Conservation (phyloP, 2,888 invertebrate species). For the Mesorhabditis belari region DNA sequence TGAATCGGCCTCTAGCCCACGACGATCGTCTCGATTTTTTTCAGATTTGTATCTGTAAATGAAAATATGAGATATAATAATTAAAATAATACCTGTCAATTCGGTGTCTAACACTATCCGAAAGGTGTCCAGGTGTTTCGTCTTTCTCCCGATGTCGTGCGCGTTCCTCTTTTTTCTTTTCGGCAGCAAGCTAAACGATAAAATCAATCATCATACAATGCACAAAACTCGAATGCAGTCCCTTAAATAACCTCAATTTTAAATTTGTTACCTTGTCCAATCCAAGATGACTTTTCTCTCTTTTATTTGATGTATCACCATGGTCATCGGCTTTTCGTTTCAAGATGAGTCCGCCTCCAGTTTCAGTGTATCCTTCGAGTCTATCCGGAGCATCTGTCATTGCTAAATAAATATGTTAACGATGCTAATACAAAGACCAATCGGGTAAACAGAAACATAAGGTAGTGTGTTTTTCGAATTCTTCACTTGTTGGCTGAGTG, state of each 20-base stretch:
- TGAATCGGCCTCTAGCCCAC: slow-evolving; percentile 9
- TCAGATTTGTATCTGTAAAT: slow-evolving; percentile 7
- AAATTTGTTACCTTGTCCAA: neutral
- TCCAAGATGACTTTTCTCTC: neutral
- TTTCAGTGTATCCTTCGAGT: slow-evolving; percentile 22
- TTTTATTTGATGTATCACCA: neutral
- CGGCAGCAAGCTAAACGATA: slow-evolving; percentile 51
- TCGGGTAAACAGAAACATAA: too few relatives aligned
- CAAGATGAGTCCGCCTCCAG: slow-evolving; percentile 25
- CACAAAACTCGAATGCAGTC: too few relatives aligned
- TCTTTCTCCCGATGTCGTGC: slow-evolving; percentile 21
- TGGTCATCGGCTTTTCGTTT: neutral
- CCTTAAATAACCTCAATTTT: too few relatives aligned
- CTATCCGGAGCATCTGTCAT: slow-evolving; percentile 30
- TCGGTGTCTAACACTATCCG: slow-evolving; percentile 33
- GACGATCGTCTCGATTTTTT: slow-evolving; percentile 7
- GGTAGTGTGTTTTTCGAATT: too few relatives aligned
- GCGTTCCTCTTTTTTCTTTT: slow-evolving; percentile 44
- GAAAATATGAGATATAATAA: neutral
- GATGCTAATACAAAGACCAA: too few relatives aligned
- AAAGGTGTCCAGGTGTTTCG: slow-evolving; percentile 32
- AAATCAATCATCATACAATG: neutral
- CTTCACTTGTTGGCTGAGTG: too few relatives aligned
- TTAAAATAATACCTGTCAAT: slow-evolving; percentile 28
- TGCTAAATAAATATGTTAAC: neutral